These are phyloP conservation scores for Onthophagus sagittarius DNA, from an alignment of 2,888 invertebrate species.

Conservation along the genomic window DNA sequence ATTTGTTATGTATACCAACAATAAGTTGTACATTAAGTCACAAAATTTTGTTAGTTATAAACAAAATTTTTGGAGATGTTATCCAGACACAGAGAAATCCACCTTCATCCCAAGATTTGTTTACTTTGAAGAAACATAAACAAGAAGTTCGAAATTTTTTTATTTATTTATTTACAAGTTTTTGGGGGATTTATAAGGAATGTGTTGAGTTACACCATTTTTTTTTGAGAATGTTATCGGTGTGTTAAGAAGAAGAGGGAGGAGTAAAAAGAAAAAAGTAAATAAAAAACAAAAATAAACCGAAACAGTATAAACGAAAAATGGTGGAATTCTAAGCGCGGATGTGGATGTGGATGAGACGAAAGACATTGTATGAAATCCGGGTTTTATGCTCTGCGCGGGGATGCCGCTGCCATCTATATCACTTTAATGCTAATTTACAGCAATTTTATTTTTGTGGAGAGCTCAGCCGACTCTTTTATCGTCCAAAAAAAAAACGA, in stretches of 20 bases:
- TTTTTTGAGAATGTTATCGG: too few relatives aligned
- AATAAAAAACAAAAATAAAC: background rate
- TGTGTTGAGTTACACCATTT: too few relatives aligned
- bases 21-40: too few relatives aligned
- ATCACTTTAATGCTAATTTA: slow-evolving; percentile 49
- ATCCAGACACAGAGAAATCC: too few relatives aligned
- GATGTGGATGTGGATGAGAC: background rate
- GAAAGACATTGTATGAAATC: background rate
- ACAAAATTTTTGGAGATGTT: too few relatives aligned
- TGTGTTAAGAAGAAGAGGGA: background rate
- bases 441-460: slow-evolving; percentile 44
- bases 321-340: background rate
- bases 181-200: too few relatives aligned
- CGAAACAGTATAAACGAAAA: background rate
- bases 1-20: too few relatives aligned
- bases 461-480: slow-evolving; percentile 40
- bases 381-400: background rate
- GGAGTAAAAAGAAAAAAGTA: background rate
- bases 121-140: too few relatives aligned
- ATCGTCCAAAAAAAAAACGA: slow-evolving; percentile 24
- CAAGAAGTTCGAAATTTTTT: too few relatives aligned
- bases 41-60: too few relatives aligned
- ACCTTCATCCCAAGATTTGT: too few relatives aligned
- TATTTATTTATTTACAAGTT: too few relatives aligned
- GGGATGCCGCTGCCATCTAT: background rate